Evolutionary conservation across 2,113 vertebrate genomes (phyloP), one percentile per base, ranked within the genome.

Genomic region (Chiloscyllium plagiosum): DNA sequence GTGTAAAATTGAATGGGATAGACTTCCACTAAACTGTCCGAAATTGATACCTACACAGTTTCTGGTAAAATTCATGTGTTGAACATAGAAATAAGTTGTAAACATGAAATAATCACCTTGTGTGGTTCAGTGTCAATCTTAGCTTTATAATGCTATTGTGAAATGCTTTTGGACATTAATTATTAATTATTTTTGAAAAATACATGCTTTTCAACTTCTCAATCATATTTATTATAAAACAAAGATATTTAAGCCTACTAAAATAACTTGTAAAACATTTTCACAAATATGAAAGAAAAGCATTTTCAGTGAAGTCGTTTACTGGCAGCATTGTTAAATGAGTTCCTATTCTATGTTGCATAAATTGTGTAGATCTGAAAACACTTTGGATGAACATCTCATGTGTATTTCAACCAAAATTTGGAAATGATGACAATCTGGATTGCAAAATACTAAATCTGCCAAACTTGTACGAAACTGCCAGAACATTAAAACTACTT

Each of bases 261-360:
- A 47, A 42, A 3, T 13, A 85, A n/a, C 17, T 20, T 47, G 1
- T 66, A n/a, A 37, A 66, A 20, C 65, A 66, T 92, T 33, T 89
- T 92, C 56, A 92, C 4, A 5, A 29, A 92, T 19, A 65, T 92
- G 56, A 92, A 92, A 66, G 33, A 61, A 92, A 52, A n/a, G n/a
- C 13, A 83, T 83, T 42, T 83, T 83, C 89, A 92, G 29, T 92
- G 56, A 92, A 37, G 15, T 92, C n/a, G 66, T 66, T 92, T 92
- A 37, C 89, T 66, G 37, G 17, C 33, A 22, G 61, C 56, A 65
- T 66, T 37, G 33, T 33, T 4, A 92, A 66, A n/a, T 92, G 24
- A 87, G 52, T 50, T 10, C 22, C 52, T 65, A 33, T 65, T 65
- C 56, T 61, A 61, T 61, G 0, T 92, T 65, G 26, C 33, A 61